These are phyloP conservation scores for Dinocampus coccinellae DNA, from an alignment of 2,888 invertebrate species.

Conservation along the genomic window DNA sequence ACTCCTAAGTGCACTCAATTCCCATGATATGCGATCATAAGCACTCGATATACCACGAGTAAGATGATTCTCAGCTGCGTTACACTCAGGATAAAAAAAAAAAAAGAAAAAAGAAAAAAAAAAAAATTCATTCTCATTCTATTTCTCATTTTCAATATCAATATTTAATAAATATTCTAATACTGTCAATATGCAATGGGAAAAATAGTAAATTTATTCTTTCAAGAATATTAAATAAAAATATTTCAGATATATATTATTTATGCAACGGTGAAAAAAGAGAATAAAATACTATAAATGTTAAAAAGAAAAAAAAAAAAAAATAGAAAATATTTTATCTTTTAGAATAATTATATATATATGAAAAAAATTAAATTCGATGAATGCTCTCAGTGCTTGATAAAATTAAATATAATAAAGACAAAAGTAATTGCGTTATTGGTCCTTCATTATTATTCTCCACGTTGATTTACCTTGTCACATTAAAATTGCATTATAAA, in stretches of 20 bases:
- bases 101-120: too few relatives aligned
- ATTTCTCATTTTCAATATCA: neutral
- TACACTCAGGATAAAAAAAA: neutral
- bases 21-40: conserved; percentile 5
- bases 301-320: too few relatives aligned
- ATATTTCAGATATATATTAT: neutral
- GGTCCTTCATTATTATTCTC: too few relatives aligned
- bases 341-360: too few relatives aligned
- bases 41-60: neutral
- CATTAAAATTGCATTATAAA: neutral
- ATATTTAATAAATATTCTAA: neutral
- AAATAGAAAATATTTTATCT: too few relatives aligned
- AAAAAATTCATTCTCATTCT: conserved; percentile 2
- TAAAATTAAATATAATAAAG: too few relatives aligned
- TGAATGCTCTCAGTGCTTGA: too few relatives aligned
- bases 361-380: too few relatives aligned
- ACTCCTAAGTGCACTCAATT: conserved; percentile 27
- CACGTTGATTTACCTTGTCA: too few relatives aligned
- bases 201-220: neutral
- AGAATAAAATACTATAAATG: too few relatives aligned
- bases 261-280: too few relatives aligned
- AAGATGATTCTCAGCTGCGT: neutral
- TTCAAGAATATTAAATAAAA: neutral
- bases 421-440: too few relatives aligned
- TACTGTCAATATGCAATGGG: neutral